Evolutionary conservation across 1,140 invertebrate species (phyloP).

Genomic region (Bombus balteatus): DNA sequence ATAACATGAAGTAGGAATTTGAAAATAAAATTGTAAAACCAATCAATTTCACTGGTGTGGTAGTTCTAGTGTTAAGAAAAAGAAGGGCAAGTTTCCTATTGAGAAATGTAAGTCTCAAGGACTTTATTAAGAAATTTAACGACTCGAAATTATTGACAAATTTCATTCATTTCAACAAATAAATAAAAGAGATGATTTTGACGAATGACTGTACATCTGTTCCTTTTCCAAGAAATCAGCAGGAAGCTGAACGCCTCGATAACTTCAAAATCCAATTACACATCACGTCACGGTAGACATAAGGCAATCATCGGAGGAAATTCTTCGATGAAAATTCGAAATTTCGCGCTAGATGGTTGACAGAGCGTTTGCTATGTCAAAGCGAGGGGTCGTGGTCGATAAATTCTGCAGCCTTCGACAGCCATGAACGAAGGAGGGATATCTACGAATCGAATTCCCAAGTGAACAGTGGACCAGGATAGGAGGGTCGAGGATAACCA

Average conservation of each 20-base stretch:
- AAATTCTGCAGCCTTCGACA: background rate
- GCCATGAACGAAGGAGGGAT: background rate
- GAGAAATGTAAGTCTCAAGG: too few relatives aligned
- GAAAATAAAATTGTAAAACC: too few relatives aligned
- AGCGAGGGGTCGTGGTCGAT: background rate
- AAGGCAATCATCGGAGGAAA: background rate
- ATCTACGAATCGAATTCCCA: background rate
- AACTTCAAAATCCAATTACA: background rate
- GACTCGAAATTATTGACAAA: too few relatives aligned
- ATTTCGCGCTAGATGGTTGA: background rate
- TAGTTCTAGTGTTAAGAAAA: too few relatives aligned
- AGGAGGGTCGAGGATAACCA: slow-evolving; percentile 23
- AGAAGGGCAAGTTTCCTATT: too few relatives aligned
- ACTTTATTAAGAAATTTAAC: too few relatives aligned
- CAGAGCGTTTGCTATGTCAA: background rate
- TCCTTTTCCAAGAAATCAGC: background rate
- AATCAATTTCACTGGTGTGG: too few relatives aligned
- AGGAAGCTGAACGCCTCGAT: background rate
- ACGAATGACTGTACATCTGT: background rate
- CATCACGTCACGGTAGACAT: too few relatives aligned
- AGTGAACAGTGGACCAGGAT: background rate
- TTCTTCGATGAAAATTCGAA: background rate
- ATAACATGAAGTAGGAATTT: too few relatives aligned
- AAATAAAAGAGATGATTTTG: background rate
- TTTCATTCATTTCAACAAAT: too few relatives aligned